These are phyloP conservation scores for Clarias fuscus DNA, from an alignment of 2,797 vertebrate species.

Conservation along the genomic window DNA sequence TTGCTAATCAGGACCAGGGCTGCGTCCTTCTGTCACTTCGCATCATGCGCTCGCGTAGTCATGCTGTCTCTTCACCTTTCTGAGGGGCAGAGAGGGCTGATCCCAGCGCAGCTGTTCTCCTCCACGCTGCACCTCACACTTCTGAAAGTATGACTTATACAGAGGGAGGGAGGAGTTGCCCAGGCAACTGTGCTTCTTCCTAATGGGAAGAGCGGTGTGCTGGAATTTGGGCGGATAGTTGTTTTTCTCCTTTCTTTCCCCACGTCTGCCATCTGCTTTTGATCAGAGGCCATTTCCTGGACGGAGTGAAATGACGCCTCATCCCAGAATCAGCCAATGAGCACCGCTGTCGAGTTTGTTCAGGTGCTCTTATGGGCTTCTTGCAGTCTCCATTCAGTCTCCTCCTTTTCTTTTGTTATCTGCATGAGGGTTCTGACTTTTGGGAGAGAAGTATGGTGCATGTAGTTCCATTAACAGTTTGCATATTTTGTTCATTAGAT, in stretches of 20 bases:
- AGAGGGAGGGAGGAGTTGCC: conserved; percentile 68
- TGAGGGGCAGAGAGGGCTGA: conserved; percentile 66
- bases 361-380: conserved; percentile 4
- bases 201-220: conserved; percentile 73
- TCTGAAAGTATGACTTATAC: conserved; percentile 69
- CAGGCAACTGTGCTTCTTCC: conserved; percentile 73
- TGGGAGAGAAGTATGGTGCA: background rate
- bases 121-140: conserved; percentile 60
- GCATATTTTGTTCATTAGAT: too few relatives aligned
- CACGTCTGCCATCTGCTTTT: conserved; percentile 79
- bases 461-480: too few relatives aligned
- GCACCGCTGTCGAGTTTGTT: conserved; percentile 24
- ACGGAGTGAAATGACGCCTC: conserved; percentile 54
- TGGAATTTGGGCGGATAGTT: conserved; percentile 81
- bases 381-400: background rate
- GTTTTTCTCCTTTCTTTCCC: conserved; percentile 66
- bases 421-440: background rate
- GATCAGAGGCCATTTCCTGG: conserved; percentile 54
- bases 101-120: conserved; percentile 83
- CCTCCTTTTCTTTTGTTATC: background rate
- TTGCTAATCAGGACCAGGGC: conserved; percentile 66
- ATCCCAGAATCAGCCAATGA: conserved; percentile 35
- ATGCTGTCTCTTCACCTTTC: conserved; percentile 62
- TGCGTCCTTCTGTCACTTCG: conserved; percentile 73
- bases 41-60: conserved; percentile 75